These are phyloP conservation scores for Xenentodon cancila DNA, from an alignment of 2,797 vertebrate species.

Conservation along the genomic window DNA sequence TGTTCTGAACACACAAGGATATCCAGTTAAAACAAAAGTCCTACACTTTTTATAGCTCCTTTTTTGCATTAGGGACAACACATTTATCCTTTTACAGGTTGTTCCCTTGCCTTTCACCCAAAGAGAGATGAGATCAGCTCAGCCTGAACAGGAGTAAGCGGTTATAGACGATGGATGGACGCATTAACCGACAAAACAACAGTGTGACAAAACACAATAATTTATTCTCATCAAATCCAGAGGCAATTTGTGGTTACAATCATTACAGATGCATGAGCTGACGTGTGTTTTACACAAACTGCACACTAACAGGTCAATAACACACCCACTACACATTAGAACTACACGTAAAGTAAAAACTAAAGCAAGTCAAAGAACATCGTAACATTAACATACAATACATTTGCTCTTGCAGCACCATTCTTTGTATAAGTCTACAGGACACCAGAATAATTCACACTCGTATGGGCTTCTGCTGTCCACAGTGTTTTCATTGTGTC, in stretches of 20 bases:
- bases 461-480: conserved; percentile 44
- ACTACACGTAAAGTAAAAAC: conserved; percentile 27
- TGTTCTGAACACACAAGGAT: too few relatives aligned
- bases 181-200: conserved; percentile 6
- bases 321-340: conserved; percentile 35
- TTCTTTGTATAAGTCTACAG: conserved; percentile 42
- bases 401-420: conserved; percentile 69
- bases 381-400: conserved; percentile 63
- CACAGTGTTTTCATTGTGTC: conserved; percentile 61
- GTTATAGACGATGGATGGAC: too few relatives aligned
- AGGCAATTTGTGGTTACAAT: conserved; percentile 67
- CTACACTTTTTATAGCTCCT: too few relatives aligned
- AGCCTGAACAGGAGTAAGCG: too few relatives aligned
- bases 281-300: conserved; percentile 58
- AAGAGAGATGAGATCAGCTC: too few relatives aligned
- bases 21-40: too few relatives aligned
- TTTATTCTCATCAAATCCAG: conserved; percentile 70
- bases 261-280: conserved; percentile 48
- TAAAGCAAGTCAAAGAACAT: conserved; percentile 54
- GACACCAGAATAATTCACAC: conserved; percentile 57
- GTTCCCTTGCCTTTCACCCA: too few relatives aligned
- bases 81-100: too few relatives aligned
- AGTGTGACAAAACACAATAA: conserved; percentile 67
- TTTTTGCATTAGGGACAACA: too few relatives aligned
- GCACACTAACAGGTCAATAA: conserved; percentile 42